Base-by-base conservation (phyloP, 2,113 vertebrate genomes). In the Pedionomus torquatus region DNA sequence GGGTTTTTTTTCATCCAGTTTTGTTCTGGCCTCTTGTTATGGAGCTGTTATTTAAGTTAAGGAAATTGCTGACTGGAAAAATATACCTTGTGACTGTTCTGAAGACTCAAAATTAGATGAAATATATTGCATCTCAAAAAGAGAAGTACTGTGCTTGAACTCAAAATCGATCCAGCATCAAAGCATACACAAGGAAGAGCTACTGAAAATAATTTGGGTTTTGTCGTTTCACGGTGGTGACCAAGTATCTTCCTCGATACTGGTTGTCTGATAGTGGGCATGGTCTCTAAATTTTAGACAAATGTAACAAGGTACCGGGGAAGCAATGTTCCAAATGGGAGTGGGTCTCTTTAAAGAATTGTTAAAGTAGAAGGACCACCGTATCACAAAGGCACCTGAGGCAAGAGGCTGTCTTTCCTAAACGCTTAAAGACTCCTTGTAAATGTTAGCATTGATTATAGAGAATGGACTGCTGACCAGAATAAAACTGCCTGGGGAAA, bases 401-500 rank as follows among this genome's bases (percentile, higher is more conserved):
- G 88, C 72, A 65, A 84, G 48, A 84, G 60, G 10, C 89, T 90
- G 78, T 71, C 80, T 65, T 95, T 54, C 57, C 69, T 84, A 72
- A 95, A 87, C n/a, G 46, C 44, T 87, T 95, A 44, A 91, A 87
- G 96, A 43, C 57, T 71, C 60, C 43, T 82, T 91, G 48, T 92
- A 87, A 95, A 79, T 95, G 83, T 52, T 95, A 72, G n/a, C 83
- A 84, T 79, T 89, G 70, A 68, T 94, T 93, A 72, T 76, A 71
- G 82, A n/a, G 49, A 95, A 84, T 65, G 57, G 61, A 82, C 52
- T 82, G 20, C 65, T 91, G 82, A 79, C 80, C 69, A 97, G 77
- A 95, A 57, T 76, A 83, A 95, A 92, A 91, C 52, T 87, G 70
- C 77, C 81, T 82, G 37, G 65, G 77, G 91, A 54, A 76, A 78